Percentiles rank a stretch among this genome's conserved stretches.
These are phyloP conservation scores for Drosophila quadrilineata DNA, from an alignment of 1,140 invertebrate genomes.

Conservation along the genomic window DNA sequence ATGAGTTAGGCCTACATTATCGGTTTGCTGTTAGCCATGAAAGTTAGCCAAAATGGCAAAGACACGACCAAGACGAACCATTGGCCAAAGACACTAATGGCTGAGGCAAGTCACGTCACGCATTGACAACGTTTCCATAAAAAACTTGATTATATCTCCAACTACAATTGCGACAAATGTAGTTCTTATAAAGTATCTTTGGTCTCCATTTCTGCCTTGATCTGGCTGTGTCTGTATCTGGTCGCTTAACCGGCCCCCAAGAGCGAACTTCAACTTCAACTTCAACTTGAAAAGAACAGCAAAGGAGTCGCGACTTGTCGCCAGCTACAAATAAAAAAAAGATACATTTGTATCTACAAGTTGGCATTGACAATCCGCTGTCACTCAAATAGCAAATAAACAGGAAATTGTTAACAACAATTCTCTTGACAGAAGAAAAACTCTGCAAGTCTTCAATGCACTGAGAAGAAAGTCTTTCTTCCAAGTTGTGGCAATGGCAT, in stretches of 20 bases:
- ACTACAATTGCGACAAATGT: neutral
- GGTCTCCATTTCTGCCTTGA: too few relatives aligned
- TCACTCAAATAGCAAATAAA: conserved; percentile 52
- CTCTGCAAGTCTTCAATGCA: conserved; percentile 48
- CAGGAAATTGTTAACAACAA: conserved; percentile 60
- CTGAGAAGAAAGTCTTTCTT: conserved; percentile 17
- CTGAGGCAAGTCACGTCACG: conserved; percentile 70
- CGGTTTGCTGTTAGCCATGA: conserved; percentile 14
- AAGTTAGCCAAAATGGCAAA: conserved; percentile 31
- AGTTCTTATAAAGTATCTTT: neutral
- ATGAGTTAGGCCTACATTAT: too few relatives aligned
- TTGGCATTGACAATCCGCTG: conserved; percentile 61
- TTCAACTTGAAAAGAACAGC: conserved; percentile 36
- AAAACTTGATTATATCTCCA: conserved; percentile 61
- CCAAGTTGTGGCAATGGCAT: conserved; percentile 1
- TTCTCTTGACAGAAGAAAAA: conserved; percentile 36
- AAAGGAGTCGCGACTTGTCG: conserved; percentile 45
- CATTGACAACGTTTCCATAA: conserved; percentile 58
- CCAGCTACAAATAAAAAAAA: conserved; percentile 22
- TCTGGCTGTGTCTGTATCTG: too few relatives aligned
- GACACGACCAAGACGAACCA: conserved; percentile 54
- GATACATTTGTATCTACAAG: conserved; percentile 74
- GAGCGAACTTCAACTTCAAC: conserved; percentile 34
- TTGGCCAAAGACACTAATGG: conserved; percentile 22
- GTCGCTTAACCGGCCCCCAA: conserved; percentile 59